Conservation (phyloP, 2,113 vertebrate genomes). For the Bufo bufo region DNA sequence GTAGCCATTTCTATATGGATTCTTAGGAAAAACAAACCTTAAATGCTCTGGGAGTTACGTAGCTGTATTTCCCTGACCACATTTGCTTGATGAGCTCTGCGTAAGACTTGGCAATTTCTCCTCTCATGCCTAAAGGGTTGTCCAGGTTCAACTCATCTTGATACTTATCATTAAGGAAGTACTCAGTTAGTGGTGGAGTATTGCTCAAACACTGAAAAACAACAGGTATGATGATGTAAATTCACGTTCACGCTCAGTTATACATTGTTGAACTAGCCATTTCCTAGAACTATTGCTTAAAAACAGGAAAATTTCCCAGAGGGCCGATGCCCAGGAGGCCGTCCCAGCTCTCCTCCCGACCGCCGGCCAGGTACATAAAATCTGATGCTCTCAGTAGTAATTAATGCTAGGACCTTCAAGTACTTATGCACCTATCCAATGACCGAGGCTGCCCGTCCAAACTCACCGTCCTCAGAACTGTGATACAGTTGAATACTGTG, state of each 20-base stretch:
- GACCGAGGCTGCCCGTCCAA: too few relatives aligned
- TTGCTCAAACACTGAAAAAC: constrained; percentile 93
- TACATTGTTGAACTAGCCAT: neutral
- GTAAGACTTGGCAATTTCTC: constrained; percentile 95
- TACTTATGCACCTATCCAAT: too few relatives aligned
- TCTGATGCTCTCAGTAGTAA: too few relatives aligned
- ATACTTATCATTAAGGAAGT: constrained; percentile 96
- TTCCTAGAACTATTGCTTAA: too few relatives aligned
- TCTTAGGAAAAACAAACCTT: constrained; percentile 78
- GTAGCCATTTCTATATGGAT: neutral
- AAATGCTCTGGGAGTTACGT: constrained; percentile 94
- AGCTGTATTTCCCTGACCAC: constrained; percentile 97
- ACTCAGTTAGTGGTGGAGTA: constrained; percentile 93
- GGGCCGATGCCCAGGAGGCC: too few relatives aligned
- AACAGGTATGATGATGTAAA: constrained; percentile 30
- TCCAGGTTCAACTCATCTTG: constrained; percentile 95
- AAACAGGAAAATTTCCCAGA: too few relatives aligned
- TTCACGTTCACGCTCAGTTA: neutral
- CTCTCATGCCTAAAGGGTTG: constrained; percentile 98
- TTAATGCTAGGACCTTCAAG: too few relatives aligned
- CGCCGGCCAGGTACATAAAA: too few relatives aligned
- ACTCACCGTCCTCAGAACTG: too few relatives aligned
- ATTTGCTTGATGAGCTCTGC: constrained; percentile 95
- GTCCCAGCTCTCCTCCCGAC: too few relatives aligned
- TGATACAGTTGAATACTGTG: too few relatives aligned